Evolutionary conservation across 1,140 invertebrate species (phyloP), one percentile per base, ranked within the genome.

Genomic region (Drosophila equinoxialis): DNA sequence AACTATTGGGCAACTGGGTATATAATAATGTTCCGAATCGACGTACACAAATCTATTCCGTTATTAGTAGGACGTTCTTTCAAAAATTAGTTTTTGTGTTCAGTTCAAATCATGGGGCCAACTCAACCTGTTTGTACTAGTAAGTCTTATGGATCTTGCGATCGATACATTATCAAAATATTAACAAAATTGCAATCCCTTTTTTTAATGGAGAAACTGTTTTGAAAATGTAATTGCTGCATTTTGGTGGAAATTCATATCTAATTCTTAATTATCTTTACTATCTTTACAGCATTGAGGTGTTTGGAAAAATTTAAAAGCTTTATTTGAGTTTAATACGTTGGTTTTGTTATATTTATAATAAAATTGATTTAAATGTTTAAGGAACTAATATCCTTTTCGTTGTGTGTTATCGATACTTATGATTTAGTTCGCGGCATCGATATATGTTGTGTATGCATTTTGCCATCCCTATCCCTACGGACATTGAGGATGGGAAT

Each of bases 71-170:
- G 0, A 1, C 5, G 6, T 35, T 33, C 1, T 69, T 54, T 55
- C 39, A 35, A 39, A 65, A 55, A 23, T 61, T 86, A 37, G 13
- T 68, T 13, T 60, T 87, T 6, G 6, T 5, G 5, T 80, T 87
- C 3, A 65, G 10, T 2, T 65, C 83, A 13, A 87, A 87, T 69
- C 73, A 87, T 66, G 83, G 83, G 10, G 73, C 33, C 0, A 77
- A 87, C n/a, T 33, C 65, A 13, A 87, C 83, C 1, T 87, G 83
- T 20, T 58, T 87, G 1, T 87, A 87, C 67, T 76, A 68, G 83
- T 86, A 70, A 70, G 26, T 62, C 0, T 11, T 37, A 23, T 23
- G 20, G 17, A 17, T 17, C n/a, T n/a, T n/a, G n/a, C n/a, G n/a
- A n/a, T n/a, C n/a, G n/a, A 1, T 20, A 20, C 20, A 20, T 20